A percentile compares a stretch with the other conserved stretches of the same genome.
Conservation (phyloP, 2,888 invertebrate genomes). For the Luperina nickerlii region DNA sequence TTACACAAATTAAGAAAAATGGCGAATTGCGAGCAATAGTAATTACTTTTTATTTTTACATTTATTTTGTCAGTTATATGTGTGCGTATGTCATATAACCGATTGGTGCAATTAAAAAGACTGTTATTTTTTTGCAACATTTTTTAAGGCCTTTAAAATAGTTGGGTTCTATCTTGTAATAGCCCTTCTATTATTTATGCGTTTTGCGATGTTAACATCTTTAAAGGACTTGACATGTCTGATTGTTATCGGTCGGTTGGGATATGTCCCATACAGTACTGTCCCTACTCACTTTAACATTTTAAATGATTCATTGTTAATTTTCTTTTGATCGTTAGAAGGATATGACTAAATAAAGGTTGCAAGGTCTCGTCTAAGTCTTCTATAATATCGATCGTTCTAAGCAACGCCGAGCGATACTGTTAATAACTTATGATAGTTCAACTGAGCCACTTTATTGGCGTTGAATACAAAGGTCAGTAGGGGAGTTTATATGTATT, state of each 20-base stretch:
- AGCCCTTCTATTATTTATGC: not conserved
- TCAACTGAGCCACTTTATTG: not conserved
- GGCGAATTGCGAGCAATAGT: no score
- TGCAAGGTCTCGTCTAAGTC: not conserved
- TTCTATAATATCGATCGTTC: not conserved
- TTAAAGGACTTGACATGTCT: not conserved
- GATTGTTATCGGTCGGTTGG: not conserved
- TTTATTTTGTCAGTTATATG: not conserved
- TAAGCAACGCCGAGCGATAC: not conserved
- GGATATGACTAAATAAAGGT: not conserved
- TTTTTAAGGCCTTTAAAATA: no score
- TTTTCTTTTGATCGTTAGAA: not conserved
- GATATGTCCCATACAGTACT: not conserved
- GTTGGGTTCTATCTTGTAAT: no score
- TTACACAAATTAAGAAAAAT: no score
- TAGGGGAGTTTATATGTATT: slow-evolving; percentile 6
- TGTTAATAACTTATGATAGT: slow-evolving; percentile 20
- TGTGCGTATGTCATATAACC: not conserved
- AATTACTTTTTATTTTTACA: no score
- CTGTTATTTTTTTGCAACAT: not conserved
- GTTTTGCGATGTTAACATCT: not conserved
- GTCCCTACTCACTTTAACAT: not conserved
- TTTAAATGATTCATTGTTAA: not conserved
- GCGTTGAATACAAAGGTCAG: not conserved
- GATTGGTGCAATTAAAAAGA: not conserved